Conservation (phyloP, 2,888 invertebrate genomes). For the Lutraria lutraria region DNA sequence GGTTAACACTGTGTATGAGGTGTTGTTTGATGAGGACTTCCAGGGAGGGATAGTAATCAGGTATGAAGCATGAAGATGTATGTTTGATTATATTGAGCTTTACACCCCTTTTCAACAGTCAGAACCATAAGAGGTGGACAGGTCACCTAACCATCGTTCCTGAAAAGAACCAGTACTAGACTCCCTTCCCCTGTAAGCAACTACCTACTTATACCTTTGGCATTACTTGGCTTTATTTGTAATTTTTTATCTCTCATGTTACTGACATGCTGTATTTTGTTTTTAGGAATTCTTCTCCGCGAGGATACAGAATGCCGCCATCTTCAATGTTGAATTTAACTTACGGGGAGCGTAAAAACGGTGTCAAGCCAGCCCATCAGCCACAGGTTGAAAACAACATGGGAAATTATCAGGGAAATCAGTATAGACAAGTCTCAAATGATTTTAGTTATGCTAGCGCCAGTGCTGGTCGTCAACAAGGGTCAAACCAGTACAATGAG, state of each 20-base stretch:
- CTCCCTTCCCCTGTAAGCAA: too few relatives aligned
- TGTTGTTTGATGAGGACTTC: conserved; percentile 93
- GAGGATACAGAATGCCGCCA: conserved; percentile 88
- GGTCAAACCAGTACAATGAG: conserved; percentile 23
- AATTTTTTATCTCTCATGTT: not conserved
- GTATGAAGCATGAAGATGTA: conserved; percentile 77
- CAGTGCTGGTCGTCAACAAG: conserved; percentile 33
- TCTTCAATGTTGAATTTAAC: conserved; percentile 90
- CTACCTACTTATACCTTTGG: too few relatives aligned
- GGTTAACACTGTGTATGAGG: conserved; percentile 90
- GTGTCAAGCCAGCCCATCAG: conserved; percentile 42
- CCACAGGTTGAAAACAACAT: not conserved
- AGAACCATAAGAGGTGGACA: too few relatives aligned
- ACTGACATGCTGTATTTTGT: not conserved
- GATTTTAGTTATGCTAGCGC: conserved; percentile 49
- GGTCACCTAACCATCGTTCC: too few relatives aligned
- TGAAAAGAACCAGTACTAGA: too few relatives aligned
- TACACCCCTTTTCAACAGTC: too few relatives aligned
- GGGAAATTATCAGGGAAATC: conserved; percentile 22
- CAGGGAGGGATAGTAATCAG: conserved; percentile 90
- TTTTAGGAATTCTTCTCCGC: conserved; percentile 79
- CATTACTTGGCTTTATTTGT: not conserved
- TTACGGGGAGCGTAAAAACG: conserved; percentile 88
- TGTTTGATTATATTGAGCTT: too few relatives aligned
- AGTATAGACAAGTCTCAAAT: conserved; percentile 25